Evolutionary conservation across 92 coral and sea anemone species (phyloP).

Genomic region (Nematostella vectensis): DNA sequence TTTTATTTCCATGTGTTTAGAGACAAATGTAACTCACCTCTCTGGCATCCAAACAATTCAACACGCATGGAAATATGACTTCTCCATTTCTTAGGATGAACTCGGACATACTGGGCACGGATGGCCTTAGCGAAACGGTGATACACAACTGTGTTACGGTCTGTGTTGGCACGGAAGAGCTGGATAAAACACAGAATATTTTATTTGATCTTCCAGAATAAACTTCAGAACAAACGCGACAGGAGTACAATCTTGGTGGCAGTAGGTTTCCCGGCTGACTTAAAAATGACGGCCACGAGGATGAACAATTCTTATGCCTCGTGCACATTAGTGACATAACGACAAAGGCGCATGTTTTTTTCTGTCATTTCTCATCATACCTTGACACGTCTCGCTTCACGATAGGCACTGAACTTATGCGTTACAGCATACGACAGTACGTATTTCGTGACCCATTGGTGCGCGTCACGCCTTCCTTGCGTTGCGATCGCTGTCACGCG

Average conservation of each 20-base stretch:
- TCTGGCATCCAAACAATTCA: constrained; percentile 77
- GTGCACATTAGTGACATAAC: no score
- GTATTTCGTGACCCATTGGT: constrained; percentile 81
- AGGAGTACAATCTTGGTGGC: no score
- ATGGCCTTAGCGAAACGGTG: constrained; percentile 42
- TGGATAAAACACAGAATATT: constrained; percentile 5
- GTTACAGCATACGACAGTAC: constrained; percentile 55
- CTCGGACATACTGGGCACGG: constrained; percentile 58
- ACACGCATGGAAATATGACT: constrained; percentile 82
- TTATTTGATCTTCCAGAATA: no score
- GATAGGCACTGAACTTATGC: constrained; percentile 42
- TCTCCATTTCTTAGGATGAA: constrained; percentile 81
- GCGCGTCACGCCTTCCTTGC: constrained; percentile 78
- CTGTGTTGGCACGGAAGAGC: constrained; percentile 84
- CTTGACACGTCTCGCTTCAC: constrained; percentile 57
- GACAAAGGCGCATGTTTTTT: no score
- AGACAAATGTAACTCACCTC: constrained; percentile 40
- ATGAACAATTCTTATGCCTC: no score
- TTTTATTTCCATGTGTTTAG: no score
- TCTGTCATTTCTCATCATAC: constrained; percentile 25
- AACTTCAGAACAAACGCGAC: no score
- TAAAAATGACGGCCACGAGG: no score
- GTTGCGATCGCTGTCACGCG: constrained; percentile 66
- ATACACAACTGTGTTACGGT: constrained; percentile 55
- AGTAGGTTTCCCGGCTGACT: no score